Evolutionary conservation across 2,888 invertebrate genomes (phyloP).

Genomic region (Eupithecia centaureata): DNA sequence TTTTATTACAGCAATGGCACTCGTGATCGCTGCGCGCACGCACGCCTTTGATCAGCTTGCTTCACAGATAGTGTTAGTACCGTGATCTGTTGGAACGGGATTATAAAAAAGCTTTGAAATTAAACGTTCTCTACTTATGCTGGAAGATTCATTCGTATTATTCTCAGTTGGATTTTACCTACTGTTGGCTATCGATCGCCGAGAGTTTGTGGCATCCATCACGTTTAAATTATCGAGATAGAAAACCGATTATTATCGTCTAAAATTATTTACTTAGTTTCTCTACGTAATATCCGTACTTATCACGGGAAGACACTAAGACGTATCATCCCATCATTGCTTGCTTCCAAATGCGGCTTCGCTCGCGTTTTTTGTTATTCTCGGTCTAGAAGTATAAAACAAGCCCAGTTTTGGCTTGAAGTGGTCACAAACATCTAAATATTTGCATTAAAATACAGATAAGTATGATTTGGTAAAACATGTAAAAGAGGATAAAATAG

Average conservation of each 20-base stretch:
- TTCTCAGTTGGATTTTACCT: not conserved
- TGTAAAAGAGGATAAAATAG: too few relatives aligned
- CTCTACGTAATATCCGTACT: not conserved
- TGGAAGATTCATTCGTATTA: not conserved
- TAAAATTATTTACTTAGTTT: not conserved
- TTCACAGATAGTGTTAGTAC: not conserved
- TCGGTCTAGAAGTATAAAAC: too few relatives aligned
- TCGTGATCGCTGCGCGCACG: constrained; percentile 67
- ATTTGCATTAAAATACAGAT: too few relatives aligned
- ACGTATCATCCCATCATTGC: too few relatives aligned
- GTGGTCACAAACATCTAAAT: too few relatives aligned
- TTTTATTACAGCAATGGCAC: constrained; percentile 76
- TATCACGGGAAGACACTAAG: not conserved
- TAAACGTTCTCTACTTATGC: not conserved
- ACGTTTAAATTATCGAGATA: not conserved
- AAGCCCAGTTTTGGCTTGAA: too few relatives aligned
- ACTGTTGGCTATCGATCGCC: not conserved
- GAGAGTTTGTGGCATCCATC: not conserved
- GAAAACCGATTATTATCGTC: not conserved
- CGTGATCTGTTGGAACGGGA: not conserved
- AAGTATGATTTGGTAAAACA: too few relatives aligned
- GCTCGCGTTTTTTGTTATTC: too few relatives aligned
- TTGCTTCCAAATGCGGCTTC: too few relatives aligned
- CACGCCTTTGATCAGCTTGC: constrained; percentile 63
- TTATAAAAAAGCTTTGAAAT: not conserved